phyloP scores from a whole-genome alignment of 2,113 vertebrate genomes.

The Anguilla japonica region DNA sequence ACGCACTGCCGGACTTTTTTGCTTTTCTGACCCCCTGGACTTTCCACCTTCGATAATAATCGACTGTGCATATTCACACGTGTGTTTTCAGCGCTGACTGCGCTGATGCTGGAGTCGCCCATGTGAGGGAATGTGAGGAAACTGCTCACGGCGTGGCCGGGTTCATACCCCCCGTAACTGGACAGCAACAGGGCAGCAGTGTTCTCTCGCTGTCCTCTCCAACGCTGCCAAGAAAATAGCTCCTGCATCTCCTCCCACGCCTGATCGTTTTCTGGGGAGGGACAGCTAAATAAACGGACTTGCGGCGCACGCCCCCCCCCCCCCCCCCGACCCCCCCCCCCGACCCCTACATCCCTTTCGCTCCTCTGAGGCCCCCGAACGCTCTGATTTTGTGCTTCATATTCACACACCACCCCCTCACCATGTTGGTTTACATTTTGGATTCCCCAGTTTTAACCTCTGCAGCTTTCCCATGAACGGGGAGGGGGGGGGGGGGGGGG shows the following conservation, averaged over 20 bases:
- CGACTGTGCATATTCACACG: background rate
- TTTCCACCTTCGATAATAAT: too few species aligned
- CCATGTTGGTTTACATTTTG: conserved; percentile 18
- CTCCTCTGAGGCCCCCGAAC: background rate
- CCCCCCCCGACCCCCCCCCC: background rate
- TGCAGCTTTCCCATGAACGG: conserved; percentile 49
- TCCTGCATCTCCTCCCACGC: background rate
- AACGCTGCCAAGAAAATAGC: background rate
- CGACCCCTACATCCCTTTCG: background rate
- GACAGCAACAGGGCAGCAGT: background rate
- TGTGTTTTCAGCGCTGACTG: background rate
- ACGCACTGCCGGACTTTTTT: too few species aligned
- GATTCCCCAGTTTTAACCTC: conserved; percentile 47
- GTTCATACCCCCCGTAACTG: background rate
- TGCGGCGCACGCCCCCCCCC: background rate
- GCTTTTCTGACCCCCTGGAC: too few species aligned
- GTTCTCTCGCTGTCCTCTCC: background rate
- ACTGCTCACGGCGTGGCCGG: background rate
- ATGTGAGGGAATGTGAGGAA: too few species aligned
- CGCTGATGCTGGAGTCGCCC: too few species aligned
- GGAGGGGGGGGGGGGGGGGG: too few species aligned
- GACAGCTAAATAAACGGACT: background rate
- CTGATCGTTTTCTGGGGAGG: background rate
- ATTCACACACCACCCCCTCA: background rate
- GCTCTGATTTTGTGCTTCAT: background rate